Evolutionary conservation across 2,113 vertebrate species (phyloP), one percentile per base, ranked within the genome.

Genomic region (Elanus axillaris): DNA sequence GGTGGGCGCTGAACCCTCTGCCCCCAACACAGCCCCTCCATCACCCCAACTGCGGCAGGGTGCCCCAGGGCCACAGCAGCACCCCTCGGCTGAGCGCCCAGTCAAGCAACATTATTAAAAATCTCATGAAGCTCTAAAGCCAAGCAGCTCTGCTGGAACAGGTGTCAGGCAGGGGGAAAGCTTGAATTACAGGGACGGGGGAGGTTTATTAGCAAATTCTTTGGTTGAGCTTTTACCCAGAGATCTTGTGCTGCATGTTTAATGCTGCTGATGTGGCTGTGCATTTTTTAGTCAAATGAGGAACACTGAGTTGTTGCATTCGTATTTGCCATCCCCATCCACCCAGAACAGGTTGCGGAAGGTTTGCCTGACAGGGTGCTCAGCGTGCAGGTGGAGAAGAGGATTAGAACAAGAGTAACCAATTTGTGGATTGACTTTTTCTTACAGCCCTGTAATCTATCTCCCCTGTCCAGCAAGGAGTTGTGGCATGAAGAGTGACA

Each of bases 11-110:
- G 7, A 32, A 38, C n/a, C 32, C 38, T 48, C 32, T 58, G 43
- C 16, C 10, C 64, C 32, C 40, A 85, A 2, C 18, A 56, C 21
- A 50, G 6, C 22, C 13, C 3, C 47, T 43, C 42, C 43, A 38
- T 31, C 52, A 10, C 6, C 6, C 0, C 1, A 13, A 25, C 32
- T 52, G 27, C 10, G 0, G 34, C 0, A 2, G 31, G 5, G 19
- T 2, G 6, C 10, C 8, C 40, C 1, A 0, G 29, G 32, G 68
- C 32, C 25, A 47, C 20, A 22, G n/a, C 4, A 0, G 9, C n/a
- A 34, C 27, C 29, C 40, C 8, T 43, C 5, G 3, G 32, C 20
- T 12, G 27, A 74, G 40, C 25, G 11, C 11, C 4, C 16, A 14
- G 23, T 21, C 36, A 34, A 81, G 22, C 11, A 69, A 66, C 4